phyloP scores from a whole-genome alignment of 2,113 vertebrate genomes.

The Dascyllus trimaculatus region DNA sequence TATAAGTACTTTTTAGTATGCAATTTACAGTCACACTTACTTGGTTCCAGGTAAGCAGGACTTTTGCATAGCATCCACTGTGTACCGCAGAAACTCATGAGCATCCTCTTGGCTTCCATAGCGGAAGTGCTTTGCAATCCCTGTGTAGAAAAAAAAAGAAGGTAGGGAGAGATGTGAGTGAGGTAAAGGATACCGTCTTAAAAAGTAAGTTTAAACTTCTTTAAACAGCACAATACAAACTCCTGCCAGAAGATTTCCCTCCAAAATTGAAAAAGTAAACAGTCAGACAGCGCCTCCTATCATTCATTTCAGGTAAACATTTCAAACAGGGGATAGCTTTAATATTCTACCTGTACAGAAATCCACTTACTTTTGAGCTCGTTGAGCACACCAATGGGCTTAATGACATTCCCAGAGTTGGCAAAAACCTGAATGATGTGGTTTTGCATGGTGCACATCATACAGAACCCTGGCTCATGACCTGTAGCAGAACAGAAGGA shows the following conservation, averaged over 20 bases:
- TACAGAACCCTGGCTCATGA: conserved; percentile 94
- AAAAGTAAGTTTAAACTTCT: background rate
- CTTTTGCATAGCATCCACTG: conserved; percentile 98
- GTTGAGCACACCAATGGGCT: conserved; percentile 93
- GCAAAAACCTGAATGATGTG: conserved; percentile 94
- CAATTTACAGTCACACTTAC: conserved; percentile 81
- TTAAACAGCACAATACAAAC: background rate
- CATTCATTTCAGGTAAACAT: conserved; percentile 15
- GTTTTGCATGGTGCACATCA: conserved; percentile 98
- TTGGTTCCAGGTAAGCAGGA: conserved; percentile 94
- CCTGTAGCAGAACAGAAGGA: conserved; percentile 80
- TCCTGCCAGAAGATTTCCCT: conserved; percentile 44
- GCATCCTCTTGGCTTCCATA: conserved; percentile 97
- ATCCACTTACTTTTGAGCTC: conserved; percentile 89
- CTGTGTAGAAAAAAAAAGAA: conserved; percentile 72
- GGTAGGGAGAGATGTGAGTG: background rate
- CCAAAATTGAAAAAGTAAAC: conserved; percentile 55
- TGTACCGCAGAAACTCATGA: conserved; percentile 96
- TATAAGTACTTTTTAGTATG: too few species aligned
- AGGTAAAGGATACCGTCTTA: background rate
- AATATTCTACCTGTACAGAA: background rate
- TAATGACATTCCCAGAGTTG: conserved; percentile 93
- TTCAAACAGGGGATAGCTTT: background rate
- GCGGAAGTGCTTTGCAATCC: conserved; percentile 95
- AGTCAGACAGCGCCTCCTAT: conserved; percentile 48